Evolutionary conservation across 2,888 invertebrate genomes (phyloP).

Genomic region (Microdon myrmicae): DNA sequence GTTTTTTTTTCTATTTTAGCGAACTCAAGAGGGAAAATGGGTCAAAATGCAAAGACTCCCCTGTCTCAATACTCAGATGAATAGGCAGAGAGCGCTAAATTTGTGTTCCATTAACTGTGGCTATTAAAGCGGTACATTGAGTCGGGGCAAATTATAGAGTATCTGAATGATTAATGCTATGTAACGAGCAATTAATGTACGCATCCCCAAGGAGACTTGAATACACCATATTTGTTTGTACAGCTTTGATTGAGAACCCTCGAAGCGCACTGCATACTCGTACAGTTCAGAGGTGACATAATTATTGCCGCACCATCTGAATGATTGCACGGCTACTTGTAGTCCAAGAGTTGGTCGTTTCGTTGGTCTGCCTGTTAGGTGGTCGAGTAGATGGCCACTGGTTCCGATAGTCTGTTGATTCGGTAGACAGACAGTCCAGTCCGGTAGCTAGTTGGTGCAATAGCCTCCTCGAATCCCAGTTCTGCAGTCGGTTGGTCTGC

Average conservation of each 20-base stretch:
- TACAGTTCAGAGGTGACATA: conserved; percentile 41
- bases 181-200: conserved; percentile 39
- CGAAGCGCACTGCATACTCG: conserved; percentile 8
- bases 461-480: no score
- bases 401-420: no score
- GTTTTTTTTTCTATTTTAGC: not conserved
- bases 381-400: no score
- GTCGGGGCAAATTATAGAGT: conserved; percentile 21
- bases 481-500: no score
- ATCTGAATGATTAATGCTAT: conserved; percentile 37
- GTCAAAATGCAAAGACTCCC: conserved; percentile 21
- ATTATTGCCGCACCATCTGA: conserved; percentile 41
- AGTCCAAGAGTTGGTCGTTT: no score
- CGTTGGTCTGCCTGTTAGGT: no score
- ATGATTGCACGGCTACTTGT: conserved; percentile 26
- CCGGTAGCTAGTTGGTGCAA: no score
- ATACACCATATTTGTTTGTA: conserved; percentile 32
- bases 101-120: conserved; percentile 10
- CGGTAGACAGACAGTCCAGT: no score
- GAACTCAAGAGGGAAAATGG: conserved; percentile 10
- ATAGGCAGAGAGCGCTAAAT: no score
- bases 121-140: conserved; percentile 22
- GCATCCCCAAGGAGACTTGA: conserved; percentile 35
- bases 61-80: no score
- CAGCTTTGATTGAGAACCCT: conserved; percentile 32